Evolutionary conservation across 1,140 invertebrate genomes (phyloP).

Genomic region (Cotesia glomerata): DNA sequence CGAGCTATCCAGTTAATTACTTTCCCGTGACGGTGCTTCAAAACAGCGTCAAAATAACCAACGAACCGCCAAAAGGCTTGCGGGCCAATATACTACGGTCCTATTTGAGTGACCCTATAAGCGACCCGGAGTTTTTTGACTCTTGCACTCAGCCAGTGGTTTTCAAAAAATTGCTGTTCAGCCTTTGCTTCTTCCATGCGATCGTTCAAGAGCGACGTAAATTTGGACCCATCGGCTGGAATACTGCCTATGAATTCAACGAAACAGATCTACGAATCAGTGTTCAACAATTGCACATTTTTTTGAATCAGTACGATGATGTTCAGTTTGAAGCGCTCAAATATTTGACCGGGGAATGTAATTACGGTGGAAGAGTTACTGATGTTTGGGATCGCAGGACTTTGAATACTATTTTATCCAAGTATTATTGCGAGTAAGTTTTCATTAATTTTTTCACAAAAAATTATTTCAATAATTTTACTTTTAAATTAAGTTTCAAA

Average conservation of each 20-base stretch:
- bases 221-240: slow-evolving; percentile 95
- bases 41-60: slow-evolving; percentile 96
- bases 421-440: slow-evolving; percentile 75
- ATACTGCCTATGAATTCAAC: slow-evolving; percentile 94
- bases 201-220: slow-evolving; percentile 88
- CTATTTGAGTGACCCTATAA: slow-evolving; percentile 86
- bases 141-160: slow-evolving; percentile 75
- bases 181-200: slow-evolving; percentile 94
- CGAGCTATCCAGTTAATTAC: slow-evolving; percentile 89
- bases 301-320: slow-evolving; percentile 85
- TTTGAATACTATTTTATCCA: slow-evolving; percentile 80
- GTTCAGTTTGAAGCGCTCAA: slow-evolving; percentile 88
- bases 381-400: slow-evolving; percentile 93
- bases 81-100: slow-evolving; percentile 78
- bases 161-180: slow-evolving; percentile 89
- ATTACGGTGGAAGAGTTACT: slow-evolving; percentile 94
- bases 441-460: slow-evolving; percentile 12
- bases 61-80: slow-evolving; percentile 88
- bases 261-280: slow-evolving; percentile 92
- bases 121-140: slow-evolving; percentile 86
- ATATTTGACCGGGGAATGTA: slow-evolving; percentile 94
- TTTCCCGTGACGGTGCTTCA: slow-evolving; percentile 92
- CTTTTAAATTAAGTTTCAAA: not conserved
- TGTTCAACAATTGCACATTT: slow-evolving; percentile 86
- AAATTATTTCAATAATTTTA: not conserved